phyloP scores from a whole-genome alignment of 2,113 vertebrate genomes.

The Pithys albifrons region DNA sequence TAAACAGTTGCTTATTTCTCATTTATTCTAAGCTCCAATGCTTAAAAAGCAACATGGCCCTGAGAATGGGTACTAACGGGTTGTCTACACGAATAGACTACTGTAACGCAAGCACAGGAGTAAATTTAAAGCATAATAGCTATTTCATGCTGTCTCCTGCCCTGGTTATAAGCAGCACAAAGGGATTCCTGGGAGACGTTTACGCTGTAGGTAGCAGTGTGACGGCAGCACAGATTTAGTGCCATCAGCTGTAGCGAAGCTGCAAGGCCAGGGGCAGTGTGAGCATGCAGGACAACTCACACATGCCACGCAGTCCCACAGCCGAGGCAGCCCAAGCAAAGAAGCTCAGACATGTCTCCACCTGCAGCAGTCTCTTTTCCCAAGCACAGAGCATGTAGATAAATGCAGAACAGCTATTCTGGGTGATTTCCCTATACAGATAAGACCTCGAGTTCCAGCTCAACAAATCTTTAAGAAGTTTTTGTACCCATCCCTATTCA shows the following conservation, averaged over 20 bases:
- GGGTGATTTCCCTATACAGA: neutral
- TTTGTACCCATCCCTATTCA: neutral
- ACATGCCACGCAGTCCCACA: rapidly evolving
- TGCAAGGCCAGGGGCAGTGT: rapidly evolving
- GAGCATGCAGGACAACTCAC: rapidly evolving
- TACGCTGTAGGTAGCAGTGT: neutral
- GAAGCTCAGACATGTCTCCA: neutral
- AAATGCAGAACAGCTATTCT: neutral
- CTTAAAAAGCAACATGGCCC: neutral
- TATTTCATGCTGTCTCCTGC: neutral
- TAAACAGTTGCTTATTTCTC: neutral
- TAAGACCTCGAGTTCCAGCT: neutral
- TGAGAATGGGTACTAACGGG: neutral
- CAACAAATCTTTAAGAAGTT: neutral
- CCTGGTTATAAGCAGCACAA: neutral
- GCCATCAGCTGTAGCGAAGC: neutral
- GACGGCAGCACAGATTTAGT: neutral
- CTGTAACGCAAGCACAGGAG: neutral
- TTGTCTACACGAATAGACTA: neutral
- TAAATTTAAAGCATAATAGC: neutral
- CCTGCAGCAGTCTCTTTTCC: neutral
- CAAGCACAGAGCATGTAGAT: rapidly evolving
- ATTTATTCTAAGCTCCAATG: neutral
- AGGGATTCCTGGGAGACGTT: neutral
- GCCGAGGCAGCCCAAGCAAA: neutral